Evolutionary conservation across 2,888 invertebrate species (phyloP), one percentile per base, ranked within the genome.

Genomic region (Plebejus melissa): DNA sequence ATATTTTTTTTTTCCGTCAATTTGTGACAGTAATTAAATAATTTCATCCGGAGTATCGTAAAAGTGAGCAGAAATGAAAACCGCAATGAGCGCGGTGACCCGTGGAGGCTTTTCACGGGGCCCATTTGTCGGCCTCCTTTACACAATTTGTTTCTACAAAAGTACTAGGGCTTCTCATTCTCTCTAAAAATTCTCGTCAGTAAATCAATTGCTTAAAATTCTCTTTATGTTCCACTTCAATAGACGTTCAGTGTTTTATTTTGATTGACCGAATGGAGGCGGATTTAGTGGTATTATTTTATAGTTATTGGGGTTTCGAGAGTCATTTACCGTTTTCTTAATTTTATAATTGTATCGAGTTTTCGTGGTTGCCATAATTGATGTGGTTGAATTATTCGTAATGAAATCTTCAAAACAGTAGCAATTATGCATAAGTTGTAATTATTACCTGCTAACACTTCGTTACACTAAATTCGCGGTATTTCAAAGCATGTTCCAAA

Each of bases 11-110:
- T n/a, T 58, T 57, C 70, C 36, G 41, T 28, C 6, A 7, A 38
- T 70, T 74, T 46, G 75, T 58, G 46, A 50, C 72, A 41, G 70
- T 71, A 75, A 75, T 71, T 60, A 75, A 70, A 57, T 71, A 60
- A 75, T 75, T 75, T 60, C 9, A 75, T 71, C 41, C 38, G 41
- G 70, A 58, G 70, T 70, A 69, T 70, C 69, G 57, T 70, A 75
- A 77, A 75, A 76, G 76, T 75, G 74, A 76, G 74, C 76, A 74
- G 76, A 74, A 77, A 76, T 77, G 76, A 74, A 76, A 77, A 77
- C 76, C 76, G 72, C 77, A 74, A 72, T 76, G 74, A 74, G 76
- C 74, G 74, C 78, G 74, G 74, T 74, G 77, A 77, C 77, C 77
- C 76, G 74, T 74, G 57, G 75, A 76, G 77, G 77, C 77, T 76